These are phyloP conservation scores for Trachelus iudaicus DNA, from an alignment of 2,888 invertebrate genomes.

Conservation along the genomic window DNA sequence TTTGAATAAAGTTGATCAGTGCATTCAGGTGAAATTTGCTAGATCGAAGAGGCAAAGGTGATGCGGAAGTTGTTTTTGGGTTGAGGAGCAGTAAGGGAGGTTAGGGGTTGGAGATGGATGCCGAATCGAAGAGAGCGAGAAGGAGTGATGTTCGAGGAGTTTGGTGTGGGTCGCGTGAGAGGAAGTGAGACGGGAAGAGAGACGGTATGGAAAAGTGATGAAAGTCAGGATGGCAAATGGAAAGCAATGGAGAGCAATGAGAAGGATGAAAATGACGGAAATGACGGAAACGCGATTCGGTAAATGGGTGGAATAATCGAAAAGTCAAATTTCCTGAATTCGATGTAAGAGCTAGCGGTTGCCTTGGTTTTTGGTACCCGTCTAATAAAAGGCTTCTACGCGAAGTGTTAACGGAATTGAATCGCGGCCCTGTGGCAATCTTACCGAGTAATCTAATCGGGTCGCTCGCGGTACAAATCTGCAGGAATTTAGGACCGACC, in stretches of 20 bases:
- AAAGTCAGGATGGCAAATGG: not conserved
- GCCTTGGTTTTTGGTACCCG: not conserved
- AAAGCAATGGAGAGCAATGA: not conserved
- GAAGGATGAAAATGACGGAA: not conserved
- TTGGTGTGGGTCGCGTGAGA: constrained; percentile 3
- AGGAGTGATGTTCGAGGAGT: constrained; percentile 2
- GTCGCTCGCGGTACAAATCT: constrained; percentile 47
- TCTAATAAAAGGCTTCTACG: not conserved
- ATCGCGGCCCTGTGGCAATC: constrained; percentile 28
- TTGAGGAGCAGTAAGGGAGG: too few relatives aligned
- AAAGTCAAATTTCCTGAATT: not conserved
- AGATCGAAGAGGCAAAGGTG: too few relatives aligned
- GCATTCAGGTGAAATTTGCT: too few relatives aligned
- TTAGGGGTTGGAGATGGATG: too few relatives aligned
- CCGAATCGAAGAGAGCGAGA: not conserved
- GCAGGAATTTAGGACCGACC: constrained; percentile 46
- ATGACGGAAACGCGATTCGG: not conserved
- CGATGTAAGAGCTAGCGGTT: not conserved
- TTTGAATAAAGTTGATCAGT: too few relatives aligned
- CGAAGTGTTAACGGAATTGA: not conserved
- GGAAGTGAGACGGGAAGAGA: not conserved
- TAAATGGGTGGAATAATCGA: not conserved
- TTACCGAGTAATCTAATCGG: constrained; percentile 26
- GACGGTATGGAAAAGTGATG: not conserved
- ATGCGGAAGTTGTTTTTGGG: too few relatives aligned